These are phyloP conservation scores for Chrysomallon squamiferum DNA, from an alignment of 1,140 invertebrate species.

Conservation along the genomic window DNA sequence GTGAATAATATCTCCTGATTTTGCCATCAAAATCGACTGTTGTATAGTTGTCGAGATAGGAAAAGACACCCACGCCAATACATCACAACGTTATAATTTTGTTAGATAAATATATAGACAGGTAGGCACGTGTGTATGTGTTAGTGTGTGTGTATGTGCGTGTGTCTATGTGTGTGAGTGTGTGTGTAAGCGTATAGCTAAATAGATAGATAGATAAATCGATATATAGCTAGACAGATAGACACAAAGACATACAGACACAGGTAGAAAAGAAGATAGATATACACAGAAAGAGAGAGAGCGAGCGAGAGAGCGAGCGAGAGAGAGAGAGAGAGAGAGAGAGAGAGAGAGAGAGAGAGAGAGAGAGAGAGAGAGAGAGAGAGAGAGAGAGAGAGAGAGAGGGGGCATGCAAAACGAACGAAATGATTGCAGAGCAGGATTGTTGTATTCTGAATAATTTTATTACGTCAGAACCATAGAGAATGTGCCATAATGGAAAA, in stretches of 20 bases:
- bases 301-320: not conserved
- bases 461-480: too few relatives aligned
- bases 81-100: not conserved
- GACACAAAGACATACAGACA: not conserved
- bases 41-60: too few relatives aligned
- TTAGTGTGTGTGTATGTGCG: not conserved
- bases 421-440: too few relatives aligned
- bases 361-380: too few relatives aligned
- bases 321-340: not conserved
- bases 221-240: not conserved
- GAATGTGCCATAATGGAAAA: too few relatives aligned
- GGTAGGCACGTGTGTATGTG: not conserved
- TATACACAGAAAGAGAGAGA: not conserved
- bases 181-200: not conserved
- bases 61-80: not conserved
- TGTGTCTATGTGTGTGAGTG: not conserved
- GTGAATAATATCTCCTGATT: not conserved
- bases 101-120: not conserved
- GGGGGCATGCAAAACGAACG: too few relatives aligned
- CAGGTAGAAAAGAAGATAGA: not conserved
- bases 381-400: too few relatives aligned
- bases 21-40: not conserved
- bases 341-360: not conserved
- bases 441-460: too few relatives aligned
- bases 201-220: not conserved